These are phyloP conservation scores for Apodemia hepburni DNA, from an alignment of 2,888 invertebrate species.

Conservation along the genomic window DNA sequence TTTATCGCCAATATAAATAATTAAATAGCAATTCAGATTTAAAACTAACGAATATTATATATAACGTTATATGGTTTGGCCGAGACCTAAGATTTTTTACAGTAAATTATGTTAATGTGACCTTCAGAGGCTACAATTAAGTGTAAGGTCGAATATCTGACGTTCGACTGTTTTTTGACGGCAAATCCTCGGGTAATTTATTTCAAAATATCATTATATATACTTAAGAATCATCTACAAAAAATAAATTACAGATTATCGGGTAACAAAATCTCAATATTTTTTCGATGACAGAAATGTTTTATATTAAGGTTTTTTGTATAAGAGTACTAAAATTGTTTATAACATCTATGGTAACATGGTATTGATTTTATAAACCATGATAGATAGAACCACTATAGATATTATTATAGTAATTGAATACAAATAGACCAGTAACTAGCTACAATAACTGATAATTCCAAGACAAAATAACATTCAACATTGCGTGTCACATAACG, in stretches of 20 bases:
- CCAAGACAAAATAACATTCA: slow-evolving; percentile 33
- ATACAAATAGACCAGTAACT: not conserved
- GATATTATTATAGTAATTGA: not conserved
- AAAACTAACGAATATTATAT: not conserved
- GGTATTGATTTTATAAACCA: not conserved
- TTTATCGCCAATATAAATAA: not conserved
- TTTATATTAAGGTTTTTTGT: not conserved
- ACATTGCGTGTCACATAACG: slow-evolving; percentile 58
- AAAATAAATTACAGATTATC: slow-evolving; percentile 10
- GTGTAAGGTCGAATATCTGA: slow-evolving; percentile 9
- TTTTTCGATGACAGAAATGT: not conserved
- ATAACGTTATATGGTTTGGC: not conserved
- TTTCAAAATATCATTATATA: slow-evolving; percentile 6
- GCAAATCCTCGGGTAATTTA: not conserved
- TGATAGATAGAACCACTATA: too few species aligned
- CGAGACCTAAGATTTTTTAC: slow-evolving; percentile 1
- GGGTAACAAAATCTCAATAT: not conserved
- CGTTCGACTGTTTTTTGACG: slow-evolving; percentile 7
- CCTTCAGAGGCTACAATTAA: slow-evolving; percentile 10
- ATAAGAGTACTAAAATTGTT: too few species aligned
- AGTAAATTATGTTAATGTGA: slow-evolving; percentile 17
- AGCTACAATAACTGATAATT: slow-evolving; percentile 4
- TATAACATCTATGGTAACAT: not conserved
- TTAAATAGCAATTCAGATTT: not conserved
- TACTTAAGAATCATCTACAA: not conserved